Evolutionary conservation across 2,113 vertebrate species (phyloP).

Genomic region (Sinocyclocheilus grahami): DNA sequence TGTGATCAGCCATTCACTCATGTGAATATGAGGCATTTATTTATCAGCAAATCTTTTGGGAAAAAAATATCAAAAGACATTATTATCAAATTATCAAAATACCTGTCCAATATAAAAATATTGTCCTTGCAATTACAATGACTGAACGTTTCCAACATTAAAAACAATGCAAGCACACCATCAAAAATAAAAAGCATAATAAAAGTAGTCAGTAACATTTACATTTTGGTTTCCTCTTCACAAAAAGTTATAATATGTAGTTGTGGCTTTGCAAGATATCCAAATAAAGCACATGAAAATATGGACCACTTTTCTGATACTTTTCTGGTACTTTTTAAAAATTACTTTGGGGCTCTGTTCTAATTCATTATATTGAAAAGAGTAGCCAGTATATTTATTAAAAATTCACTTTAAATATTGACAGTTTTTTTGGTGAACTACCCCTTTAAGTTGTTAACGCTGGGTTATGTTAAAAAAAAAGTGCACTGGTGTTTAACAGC

Average conservation of each 20-base stretch:
- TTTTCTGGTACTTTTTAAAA: background rate
- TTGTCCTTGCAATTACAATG: background rate
- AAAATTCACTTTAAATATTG: too few relatives aligned
- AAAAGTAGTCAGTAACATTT: background rate
- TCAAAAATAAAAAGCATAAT: background rate
- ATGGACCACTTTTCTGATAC: background rate
- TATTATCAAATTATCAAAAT: too few relatives aligned
- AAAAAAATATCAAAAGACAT: background rate
- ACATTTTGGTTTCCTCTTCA: background rate
- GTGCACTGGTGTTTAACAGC: background rate
- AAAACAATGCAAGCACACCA: background rate
- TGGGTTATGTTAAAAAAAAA: background rate
- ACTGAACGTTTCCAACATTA: background rate
- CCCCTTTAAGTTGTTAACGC: background rate
- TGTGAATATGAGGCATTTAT: slow-evolving; percentile 54
- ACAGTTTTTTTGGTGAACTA: too few relatives aligned
- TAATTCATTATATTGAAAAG: background rate
- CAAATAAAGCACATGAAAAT: background rate
- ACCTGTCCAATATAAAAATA: too few relatives aligned
- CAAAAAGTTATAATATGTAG: background rate
- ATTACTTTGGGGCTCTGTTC: background rate
- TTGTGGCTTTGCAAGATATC: background rate
- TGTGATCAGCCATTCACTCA: slow-evolving; percentile 67
- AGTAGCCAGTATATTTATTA: background rate
- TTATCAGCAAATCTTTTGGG: background rate